Conservation (phyloP, 2,113 vertebrate genomes). For the Cebidichthys violaceus region DNA sequence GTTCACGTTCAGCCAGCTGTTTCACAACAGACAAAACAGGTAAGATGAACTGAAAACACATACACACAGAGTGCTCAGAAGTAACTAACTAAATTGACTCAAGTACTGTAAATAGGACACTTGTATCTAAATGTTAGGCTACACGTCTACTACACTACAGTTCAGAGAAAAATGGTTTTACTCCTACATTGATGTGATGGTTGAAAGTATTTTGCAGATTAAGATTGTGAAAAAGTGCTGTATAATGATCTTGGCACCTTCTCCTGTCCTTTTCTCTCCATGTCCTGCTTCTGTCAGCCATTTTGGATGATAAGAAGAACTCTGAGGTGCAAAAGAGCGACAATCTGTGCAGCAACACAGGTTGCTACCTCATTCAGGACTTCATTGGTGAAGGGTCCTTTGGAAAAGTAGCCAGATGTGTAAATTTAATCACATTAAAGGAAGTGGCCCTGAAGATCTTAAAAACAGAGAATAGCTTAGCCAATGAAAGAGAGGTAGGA, state of each 20-base stretch:
- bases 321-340: background rate
- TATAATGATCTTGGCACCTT: background rate
- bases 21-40: background rate
- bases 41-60: background rate
- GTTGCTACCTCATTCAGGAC: background rate
- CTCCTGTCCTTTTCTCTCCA: background rate
- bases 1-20: no score
- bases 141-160: no score
- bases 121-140: no score
- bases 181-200: no score
- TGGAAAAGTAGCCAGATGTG: constrained; percentile 21
- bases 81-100: no score
- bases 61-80: no score
- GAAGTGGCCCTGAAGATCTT: constrained; percentile 19
- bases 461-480: background rate
- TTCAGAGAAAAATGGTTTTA: background rate
- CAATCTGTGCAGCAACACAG: background rate
- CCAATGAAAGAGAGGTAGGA: constrained; percentile 1
- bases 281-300: background rate
- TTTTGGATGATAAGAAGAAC: background rate
- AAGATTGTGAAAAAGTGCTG: background rate
- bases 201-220: background rate
- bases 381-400: constrained; percentile 11
- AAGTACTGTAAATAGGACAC: no score
- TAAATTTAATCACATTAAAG: constrained; percentile 6